Evolutionary conservation across 1,140 invertebrate species (phyloP).

Genomic region (Cecropterus lyciades): DNA sequence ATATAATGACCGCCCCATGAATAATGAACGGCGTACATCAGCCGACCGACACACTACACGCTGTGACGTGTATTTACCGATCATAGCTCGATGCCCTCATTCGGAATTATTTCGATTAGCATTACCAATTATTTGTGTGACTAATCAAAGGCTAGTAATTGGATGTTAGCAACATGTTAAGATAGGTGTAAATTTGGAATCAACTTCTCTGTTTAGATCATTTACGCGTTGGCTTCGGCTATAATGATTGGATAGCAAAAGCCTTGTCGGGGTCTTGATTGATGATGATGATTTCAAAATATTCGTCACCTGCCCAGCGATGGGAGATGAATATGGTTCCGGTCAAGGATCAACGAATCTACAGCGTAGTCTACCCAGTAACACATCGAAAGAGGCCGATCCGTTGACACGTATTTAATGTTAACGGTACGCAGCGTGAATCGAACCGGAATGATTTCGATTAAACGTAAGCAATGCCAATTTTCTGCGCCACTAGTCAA

Average conservation of each 20-base stretch:
- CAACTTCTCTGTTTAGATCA: too few species aligned
- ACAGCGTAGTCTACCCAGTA: too few species aligned
- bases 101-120: conserved; percentile 9
- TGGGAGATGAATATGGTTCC: too few species aligned
- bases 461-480: conserved; percentile 35
- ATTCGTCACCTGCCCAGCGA: too few species aligned
- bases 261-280: too few species aligned
- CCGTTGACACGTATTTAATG: conserved; percentile 5
- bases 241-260: too few species aligned
- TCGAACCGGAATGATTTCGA: conserved; percentile 20
- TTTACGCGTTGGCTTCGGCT: too few species aligned
- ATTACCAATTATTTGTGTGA: conserved; percentile 9
- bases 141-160: conserved; percentile 5
- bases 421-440: not conserved
- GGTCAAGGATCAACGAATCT: too few species aligned
- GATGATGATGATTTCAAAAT: too few species aligned
- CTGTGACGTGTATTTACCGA: not conserved
- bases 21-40: conserved; percentile 7
- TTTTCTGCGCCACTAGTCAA: conserved; percentile 29
- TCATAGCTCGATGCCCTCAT: not conserved
- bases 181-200: too few species aligned
- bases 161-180: too few species aligned
- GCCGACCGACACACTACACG: conserved; percentile 1
- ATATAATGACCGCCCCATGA: conserved; percentile 9
- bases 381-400: not conserved